Conservation (phyloP, 2,113 vertebrate genomes). For the Centropus unirufus region DNA sequence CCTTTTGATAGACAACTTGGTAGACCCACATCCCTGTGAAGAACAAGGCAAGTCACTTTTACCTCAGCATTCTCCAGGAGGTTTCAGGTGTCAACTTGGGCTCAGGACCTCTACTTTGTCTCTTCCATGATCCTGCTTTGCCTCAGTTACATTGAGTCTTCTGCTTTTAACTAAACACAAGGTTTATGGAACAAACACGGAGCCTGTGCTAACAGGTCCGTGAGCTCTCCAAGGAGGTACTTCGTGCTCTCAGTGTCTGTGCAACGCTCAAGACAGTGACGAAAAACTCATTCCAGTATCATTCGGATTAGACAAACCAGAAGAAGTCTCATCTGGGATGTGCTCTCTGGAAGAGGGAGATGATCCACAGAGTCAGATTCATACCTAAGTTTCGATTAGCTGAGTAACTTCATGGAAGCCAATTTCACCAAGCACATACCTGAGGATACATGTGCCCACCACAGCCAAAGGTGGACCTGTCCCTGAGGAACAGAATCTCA, state of each 20-base stretch:
- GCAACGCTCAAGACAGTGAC: background rate
- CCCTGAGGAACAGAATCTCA: background rate
- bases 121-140: background rate
- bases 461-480: background rate
- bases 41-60: background rate
- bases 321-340: background rate
- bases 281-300: background rate
- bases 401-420: background rate
- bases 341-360: background rate
- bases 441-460: fast-evolving
- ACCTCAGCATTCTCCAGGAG: background rate
- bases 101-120: background rate
- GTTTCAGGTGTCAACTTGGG: background rate
- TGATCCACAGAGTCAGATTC: background rate
- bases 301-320: background rate
- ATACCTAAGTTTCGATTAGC: background rate
- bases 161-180: background rate
- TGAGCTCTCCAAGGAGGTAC: background rate
- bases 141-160: background rate
- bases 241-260: background rate
- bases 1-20: background rate
- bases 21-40: background rate
- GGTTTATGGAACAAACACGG: background rate
- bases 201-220: background rate
- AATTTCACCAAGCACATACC: background rate